Conservation (phyloP, 1,140 invertebrate species). For the Macrobrachium nipponense region DNA sequence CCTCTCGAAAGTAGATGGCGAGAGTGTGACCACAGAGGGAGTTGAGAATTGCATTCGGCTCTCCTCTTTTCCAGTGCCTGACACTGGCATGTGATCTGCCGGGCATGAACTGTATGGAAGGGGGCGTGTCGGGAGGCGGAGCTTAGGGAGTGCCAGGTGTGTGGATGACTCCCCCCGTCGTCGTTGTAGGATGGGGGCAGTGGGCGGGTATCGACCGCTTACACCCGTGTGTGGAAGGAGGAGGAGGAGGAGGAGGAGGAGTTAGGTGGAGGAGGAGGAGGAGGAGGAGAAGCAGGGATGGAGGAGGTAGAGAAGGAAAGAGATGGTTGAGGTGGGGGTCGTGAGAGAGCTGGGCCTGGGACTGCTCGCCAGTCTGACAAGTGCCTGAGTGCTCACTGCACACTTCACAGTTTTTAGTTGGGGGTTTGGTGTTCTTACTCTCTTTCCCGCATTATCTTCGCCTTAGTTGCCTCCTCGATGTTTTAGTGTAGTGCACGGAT, state of each 20-base stretch:
- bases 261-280: slow-evolving; percentile 26
- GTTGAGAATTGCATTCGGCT: not conserved
- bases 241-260: slow-evolving; percentile 11
- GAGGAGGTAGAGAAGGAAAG: slow-evolving; percentile 27
- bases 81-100: not conserved
- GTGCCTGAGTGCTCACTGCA: slow-evolving; percentile 59
- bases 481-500: slow-evolving; percentile 48
- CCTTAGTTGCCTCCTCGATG: slow-evolving; percentile 56
- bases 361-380: slow-evolving; percentile 57
- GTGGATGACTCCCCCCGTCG: slow-evolving; percentile 17
- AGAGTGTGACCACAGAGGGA: not conserved
- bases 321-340: not conserved
- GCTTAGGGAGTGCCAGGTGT: slow-evolving; percentile 46
- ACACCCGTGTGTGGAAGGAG: slow-evolving; percentile 49
- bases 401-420: slow-evolving; percentile 60
- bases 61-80: not conserved
- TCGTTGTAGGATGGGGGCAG: slow-evolving; percentile 21
- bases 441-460: slow-evolving; percentile 51
- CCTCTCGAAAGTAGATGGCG: not conserved
- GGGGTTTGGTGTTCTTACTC: slow-evolving; percentile 57
- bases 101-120: not conserved
- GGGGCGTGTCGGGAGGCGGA: slow-evolving; percentile 40
- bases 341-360: slow-evolving; percentile 33
- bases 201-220: slow-evolving; percentile 44
- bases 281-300: slow-evolving; percentile 1